These are phyloP conservation scores for Ursus arctos DNA, from an alignment of 2,113 vertebrate species.

Conservation along the genomic window DNA sequence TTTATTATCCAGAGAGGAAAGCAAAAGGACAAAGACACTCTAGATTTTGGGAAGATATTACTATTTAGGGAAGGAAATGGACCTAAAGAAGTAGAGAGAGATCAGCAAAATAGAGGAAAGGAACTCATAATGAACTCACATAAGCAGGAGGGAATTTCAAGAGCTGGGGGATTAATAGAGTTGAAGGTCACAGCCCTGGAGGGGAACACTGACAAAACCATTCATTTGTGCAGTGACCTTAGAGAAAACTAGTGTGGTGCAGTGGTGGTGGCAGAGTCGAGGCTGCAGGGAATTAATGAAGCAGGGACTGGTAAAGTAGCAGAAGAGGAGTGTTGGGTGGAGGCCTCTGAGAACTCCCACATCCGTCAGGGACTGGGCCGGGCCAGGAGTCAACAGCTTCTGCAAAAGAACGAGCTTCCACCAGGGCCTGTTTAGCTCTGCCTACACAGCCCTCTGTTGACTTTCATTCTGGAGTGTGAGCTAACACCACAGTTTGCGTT, in stretches of 20 bases:
- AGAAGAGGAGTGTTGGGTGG: neutral
- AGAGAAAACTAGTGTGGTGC: neutral
- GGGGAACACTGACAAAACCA: neutral
- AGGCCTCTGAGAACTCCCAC: neutral
- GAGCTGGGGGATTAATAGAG: neutral
- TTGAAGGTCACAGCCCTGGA: neutral
- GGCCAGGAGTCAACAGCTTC: neutral
- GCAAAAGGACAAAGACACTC: neutral
- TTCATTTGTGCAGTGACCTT: neutral
- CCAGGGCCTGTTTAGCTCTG: neutral
- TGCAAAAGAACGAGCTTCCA: neutral
- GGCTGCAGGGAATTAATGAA: neutral
- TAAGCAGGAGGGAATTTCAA: constrained; percentile 17
- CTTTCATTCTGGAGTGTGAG: neutral
- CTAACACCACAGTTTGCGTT: neutral
- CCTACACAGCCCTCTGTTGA: neutral
- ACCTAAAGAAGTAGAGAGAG: neutral
- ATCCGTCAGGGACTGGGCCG: neutral
- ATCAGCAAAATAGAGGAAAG: neutral
- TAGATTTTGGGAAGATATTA: neutral
- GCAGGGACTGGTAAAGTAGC: neutral
- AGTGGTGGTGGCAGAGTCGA: neutral
- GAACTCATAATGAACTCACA: neutral
- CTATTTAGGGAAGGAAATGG: neutral
- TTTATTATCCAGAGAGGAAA: neutral